These are phyloP conservation scores for Zosterops japonicus DNA, from an alignment of 2,113 vertebrate species.

Conservation along the genomic window DNA sequence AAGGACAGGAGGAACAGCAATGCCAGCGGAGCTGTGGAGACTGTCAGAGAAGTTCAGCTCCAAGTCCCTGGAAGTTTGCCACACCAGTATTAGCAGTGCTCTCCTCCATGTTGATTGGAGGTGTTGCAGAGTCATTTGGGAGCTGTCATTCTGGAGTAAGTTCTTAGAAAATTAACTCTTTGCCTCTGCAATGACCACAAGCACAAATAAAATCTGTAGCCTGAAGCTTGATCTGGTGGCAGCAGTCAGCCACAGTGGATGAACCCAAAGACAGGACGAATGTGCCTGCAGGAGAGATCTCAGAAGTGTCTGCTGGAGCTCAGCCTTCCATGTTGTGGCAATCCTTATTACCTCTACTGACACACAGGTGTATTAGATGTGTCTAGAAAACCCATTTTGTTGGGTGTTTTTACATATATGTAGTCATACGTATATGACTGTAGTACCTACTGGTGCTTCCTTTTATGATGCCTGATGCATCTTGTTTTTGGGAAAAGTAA, in stretches of 20 bases:
- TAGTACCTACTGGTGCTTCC: not conserved
- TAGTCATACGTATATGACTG: not conserved
- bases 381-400: not conserved
- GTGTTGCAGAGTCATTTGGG: not conserved
- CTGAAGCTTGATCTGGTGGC: not conserved
- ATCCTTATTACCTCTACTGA: not conserved
- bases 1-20: not conserved
- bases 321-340: not conserved
- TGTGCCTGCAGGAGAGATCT: not conserved
- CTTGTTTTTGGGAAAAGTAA: not conserved
- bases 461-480: not conserved
- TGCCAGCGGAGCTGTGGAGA: not conserved
- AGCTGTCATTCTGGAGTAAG: not conserved
- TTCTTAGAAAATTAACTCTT: not conserved
- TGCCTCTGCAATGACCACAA: not conserved
- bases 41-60: not conserved
- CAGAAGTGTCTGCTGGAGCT: not conserved
- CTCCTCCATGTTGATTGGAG: not conserved
- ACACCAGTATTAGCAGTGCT: not conserved
- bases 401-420: not conserved
- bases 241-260: fast-evolving
- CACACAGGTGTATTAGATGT: too few species aligned
- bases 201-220: not conserved
- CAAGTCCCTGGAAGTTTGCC: not conserved
- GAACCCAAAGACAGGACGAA: not conserved